Base-by-base conservation (phyloP, 1,140 invertebrate species). In the Hermetia illucens region DNA sequence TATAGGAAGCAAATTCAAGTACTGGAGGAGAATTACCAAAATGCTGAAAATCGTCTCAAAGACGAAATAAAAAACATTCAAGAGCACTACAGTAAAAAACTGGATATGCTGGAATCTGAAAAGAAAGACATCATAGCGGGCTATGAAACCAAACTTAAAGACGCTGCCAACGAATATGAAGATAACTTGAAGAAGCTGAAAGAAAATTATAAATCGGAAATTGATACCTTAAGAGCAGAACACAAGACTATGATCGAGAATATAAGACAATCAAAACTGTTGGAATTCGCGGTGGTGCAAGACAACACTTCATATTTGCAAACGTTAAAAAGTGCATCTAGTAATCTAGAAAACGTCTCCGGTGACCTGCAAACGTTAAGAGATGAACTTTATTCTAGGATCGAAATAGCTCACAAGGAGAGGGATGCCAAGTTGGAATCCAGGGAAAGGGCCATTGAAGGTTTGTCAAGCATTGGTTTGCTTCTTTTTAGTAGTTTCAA, bases 1-100 rank as follows among this genome's bases (percentile, higher is more conserved):
- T 44, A 20, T 32, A 68, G 65, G 40, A 69, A 69, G 45, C 66
- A 68, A 50, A 44, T 68, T 1, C 47, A 51, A 32, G 46, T 66
- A 0, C 34, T 67, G 9, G 65, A 68, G 44, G 53, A 65, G 31
- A 60, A 62, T 21, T 42, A 58, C 32, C 47, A 52, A 16, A 50
- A 52, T 1, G 40, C 66, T 0, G 66, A 69, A 42, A 49, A 55
- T 34, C 57, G 65, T 6, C 43, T 68, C 3, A 60, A 61, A 39
- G 36, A 39, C 4, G 65, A 68, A 37, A 48, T 65, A 13, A 46
- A 47, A 21, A 51, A 52, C 4, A 12, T 60, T 2, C 37, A 48
- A 1, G 46, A 55, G 17, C 50, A 52, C 21, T 60, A 61, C 39
- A 43, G 45, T 2, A 51, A 57, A 1, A 67, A 66, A 43, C n/a